phyloP scores from a whole-genome alignment of 2,797 vertebrate genomes.

The Hoplostethus mediterraneus region DNA sequence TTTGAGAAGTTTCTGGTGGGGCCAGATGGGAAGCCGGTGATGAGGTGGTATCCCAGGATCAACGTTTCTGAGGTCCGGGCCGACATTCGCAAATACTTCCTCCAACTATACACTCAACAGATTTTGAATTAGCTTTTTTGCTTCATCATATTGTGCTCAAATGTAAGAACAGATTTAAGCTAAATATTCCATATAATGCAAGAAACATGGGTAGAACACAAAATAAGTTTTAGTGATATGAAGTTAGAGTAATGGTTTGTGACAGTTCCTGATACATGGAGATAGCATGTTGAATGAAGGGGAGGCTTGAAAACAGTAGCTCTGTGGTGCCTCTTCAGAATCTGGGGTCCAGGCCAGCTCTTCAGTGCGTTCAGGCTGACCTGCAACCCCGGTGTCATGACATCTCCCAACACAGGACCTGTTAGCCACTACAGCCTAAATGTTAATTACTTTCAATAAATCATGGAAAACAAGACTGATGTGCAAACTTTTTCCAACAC shows the following conservation, averaged over 20 bases:
- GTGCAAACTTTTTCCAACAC: conserved; percentile 24
- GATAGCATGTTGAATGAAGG: conserved; percentile 87
- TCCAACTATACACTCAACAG: conserved; percentile 29
- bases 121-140: conserved; percentile 36
- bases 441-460: conserved; percentile 78
- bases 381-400: conserved; percentile 72
- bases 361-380: conserved; percentile 95
- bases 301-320: conserved; percentile 89
- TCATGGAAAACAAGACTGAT: conserved; percentile 39
- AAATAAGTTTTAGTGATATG: neutral
- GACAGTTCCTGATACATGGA: conserved; percentile 56
- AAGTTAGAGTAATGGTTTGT: conserved; percentile 29
- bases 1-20: conserved; percentile 98
- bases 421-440: conserved; percentile 42
- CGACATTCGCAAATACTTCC: conserved; percentile 82
- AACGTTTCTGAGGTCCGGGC: conserved; percentile 80
- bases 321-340: conserved; percentile 88
- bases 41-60: conserved; percentile 91
- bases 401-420: conserved; percentile 67
- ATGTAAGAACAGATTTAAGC: no score
- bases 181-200: neutral
- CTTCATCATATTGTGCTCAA: neutral
- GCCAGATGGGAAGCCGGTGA: conserved; percentile 87
- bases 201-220: conserved; percentile 15
- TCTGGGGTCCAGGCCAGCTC: conserved; percentile 78